Conservation (phyloP, 2,113 vertebrate species). For the Oryzias celebensis region DNA sequence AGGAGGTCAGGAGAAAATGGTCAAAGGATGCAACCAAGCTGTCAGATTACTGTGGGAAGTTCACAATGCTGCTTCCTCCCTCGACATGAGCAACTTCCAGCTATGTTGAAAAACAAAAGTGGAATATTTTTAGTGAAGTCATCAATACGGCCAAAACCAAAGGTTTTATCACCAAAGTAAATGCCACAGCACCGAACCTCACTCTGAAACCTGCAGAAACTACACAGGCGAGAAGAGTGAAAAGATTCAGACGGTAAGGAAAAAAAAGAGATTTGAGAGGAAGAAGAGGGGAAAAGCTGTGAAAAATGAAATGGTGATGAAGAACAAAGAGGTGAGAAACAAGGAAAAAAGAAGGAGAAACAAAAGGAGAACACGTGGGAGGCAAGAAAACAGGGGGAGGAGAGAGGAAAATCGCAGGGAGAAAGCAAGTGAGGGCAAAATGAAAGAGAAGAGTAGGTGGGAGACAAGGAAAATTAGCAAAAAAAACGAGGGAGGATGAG, state of each 20-base stretch:
- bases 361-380: constrained; percentile 67
- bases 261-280: not conserved
- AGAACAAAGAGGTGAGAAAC: constrained; percentile 50
- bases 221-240: too few relatives aligned
- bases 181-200: not conserved
- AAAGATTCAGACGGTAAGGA: too few relatives aligned
- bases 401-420: constrained; percentile 38
- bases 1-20: constrained; percentile 2
- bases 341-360: constrained; percentile 53
- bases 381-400: constrained; percentile 50
- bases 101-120: too few relatives aligned
- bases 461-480: constrained; percentile 67
- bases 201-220: too few relatives aligned
- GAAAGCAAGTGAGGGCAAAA: constrained; percentile 50
- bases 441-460: constrained; percentile 71
- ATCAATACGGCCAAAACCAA: not conserved
- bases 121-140: too few relatives aligned
- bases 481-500: constrained; percentile 52
- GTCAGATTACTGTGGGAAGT: too few relatives aligned
- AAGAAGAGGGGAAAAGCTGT: constrained; percentile 15
- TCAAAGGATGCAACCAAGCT: too few relatives aligned
- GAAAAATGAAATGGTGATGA: constrained; percentile 9
- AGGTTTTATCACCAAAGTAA: not conserved
- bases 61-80: too few relatives aligned
- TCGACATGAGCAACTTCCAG: too few relatives aligned